Percentiles rank a stretch among this genome's conserved stretches.
phyloP scores from a whole-genome alignment of 2,888 invertebrate genomes.

The Candidula unifasciata region DNA sequence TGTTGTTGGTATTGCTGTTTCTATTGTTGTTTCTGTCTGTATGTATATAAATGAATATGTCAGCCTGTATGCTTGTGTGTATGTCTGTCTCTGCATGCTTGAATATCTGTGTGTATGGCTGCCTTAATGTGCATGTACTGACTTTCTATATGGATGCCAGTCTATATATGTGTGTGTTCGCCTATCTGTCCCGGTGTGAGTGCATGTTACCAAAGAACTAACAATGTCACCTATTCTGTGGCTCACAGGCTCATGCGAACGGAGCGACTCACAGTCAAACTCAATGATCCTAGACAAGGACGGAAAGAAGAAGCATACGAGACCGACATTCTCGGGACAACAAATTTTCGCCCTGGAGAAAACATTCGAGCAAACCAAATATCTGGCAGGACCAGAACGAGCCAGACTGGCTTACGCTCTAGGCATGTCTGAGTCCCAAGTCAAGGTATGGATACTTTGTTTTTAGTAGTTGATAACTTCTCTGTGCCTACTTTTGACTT shows the following conservation, averaged over 20 bases:
- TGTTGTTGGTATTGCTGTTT: no score
- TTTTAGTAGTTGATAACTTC: no score
- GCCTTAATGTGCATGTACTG: no score
- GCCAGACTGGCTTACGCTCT: conserved; percentile 98
- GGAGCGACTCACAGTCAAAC: conserved; percentile 53
- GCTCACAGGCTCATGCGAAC: conserved; percentile 51
- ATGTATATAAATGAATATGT: no score
- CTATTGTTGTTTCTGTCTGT: no score
- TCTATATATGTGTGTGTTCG: no score
- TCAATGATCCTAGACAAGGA: conserved; percentile 72
- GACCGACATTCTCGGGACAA: conserved; percentile 99
- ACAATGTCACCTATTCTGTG: not conserved
- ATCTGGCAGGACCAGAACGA: conserved; percentile 98
- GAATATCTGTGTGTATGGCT: no score
- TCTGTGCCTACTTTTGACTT: no score
- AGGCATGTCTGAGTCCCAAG: conserved; percentile 99
- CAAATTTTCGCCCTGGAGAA: conserved; percentile 99
- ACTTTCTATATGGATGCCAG: no score
- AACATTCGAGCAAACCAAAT: conserved; percentile 99
- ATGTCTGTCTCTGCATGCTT: no score
- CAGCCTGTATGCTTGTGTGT: no score
- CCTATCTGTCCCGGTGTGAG: no score
- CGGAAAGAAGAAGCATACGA: conserved; percentile 93
- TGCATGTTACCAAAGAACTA: not conserved
- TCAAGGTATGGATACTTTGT: conserved; percentile 94